Evolutionary conservation across 1,140 invertebrate genomes (phyloP).

Genomic region (Oncopeltus fasciatus): DNA sequence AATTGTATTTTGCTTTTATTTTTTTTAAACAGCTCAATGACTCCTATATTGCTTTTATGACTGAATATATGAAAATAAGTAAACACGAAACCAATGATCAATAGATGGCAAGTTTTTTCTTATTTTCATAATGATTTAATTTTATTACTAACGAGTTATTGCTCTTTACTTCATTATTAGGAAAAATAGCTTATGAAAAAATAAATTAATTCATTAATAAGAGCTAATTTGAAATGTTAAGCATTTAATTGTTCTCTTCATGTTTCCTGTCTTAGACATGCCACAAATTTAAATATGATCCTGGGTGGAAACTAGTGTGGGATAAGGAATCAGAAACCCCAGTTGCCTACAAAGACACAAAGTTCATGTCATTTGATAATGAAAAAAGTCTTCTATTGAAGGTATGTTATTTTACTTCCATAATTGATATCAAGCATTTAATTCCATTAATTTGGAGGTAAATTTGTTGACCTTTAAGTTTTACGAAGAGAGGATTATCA

Average conservation of each 20-base stretch:
- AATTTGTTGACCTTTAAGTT: too few species aligned
- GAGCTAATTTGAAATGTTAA: not conserved
- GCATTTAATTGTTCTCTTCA: not conserved
- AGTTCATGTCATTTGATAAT: not conserved
- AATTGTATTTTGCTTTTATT: too few species aligned
- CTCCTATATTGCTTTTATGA: too few species aligned
- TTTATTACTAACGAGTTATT: not conserved
- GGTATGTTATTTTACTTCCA: not conserved
- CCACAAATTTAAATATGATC: slow-evolving; percentile 34
- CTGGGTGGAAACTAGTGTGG: slow-evolving; percentile 16
- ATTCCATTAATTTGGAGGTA: too few species aligned
- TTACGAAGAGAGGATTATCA: too few species aligned
- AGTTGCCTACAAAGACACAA: not conserved
- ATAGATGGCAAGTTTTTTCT: too few species aligned
- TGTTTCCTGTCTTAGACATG: slow-evolving; percentile 37
- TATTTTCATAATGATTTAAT: not conserved
- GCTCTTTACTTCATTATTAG: not conserved
- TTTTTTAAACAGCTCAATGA: too few species aligned
- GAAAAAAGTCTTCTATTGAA: not conserved
- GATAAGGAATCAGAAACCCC: not conserved
- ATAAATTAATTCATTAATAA: not conserved
- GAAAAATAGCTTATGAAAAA: not conserved
- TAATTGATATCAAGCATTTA: too few species aligned
- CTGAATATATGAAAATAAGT: too few species aligned
- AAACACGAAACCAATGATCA: too few species aligned